Conservation (phyloP, 35 echinoderm and acorn worm genomes). For the Nesometra sesokonis region DNA sequence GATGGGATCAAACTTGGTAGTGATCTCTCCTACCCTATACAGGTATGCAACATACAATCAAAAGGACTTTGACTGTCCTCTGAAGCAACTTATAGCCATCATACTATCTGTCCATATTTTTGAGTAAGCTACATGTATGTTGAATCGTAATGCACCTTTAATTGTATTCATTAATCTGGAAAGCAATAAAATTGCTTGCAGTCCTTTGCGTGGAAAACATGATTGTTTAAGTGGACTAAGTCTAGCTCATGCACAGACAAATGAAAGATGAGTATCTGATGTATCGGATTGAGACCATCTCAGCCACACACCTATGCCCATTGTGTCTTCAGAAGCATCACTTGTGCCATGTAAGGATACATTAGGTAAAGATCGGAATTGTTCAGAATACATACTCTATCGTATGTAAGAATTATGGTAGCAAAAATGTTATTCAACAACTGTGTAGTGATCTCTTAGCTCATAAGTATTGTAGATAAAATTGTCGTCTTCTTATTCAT, state of each 20-base stretch:
- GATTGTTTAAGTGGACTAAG: conserved; percentile 36
- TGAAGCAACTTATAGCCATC: conserved; percentile 52
- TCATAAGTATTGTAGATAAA: too few relatives aligned
- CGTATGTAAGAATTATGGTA: too few relatives aligned
- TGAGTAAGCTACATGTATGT: conserved; percentile 40
- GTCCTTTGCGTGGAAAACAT: conserved; percentile 12
- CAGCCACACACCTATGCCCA: conserved; percentile 35
- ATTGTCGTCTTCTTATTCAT: too few relatives aligned
- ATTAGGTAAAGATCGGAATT: conserved; percentile 8
- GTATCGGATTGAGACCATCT: conserved; percentile 21
- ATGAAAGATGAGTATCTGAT: conserved; percentile 10
- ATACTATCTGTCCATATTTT: conserved; percentile 47
- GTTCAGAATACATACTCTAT: too few relatives aligned
- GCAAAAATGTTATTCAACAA: too few relatives aligned
- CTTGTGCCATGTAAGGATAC: conserved; percentile 18
- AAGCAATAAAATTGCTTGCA: conserved; percentile 18
- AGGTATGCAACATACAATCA: conserved; percentile 45
- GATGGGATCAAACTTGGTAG: conserved; percentile 50
- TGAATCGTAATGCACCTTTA: conserved; percentile 16
- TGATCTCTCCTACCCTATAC: conserved; percentile 55
- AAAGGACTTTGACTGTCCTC: conserved; percentile 47
- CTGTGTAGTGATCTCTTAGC: too few relatives aligned
- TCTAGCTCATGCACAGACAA: conserved; percentile 19
- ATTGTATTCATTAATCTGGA: conserved; percentile 17
- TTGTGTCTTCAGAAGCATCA: conserved; percentile 32